Percentiles rank a stretch among this genome's conserved stretches.
Conservation (phyloP, 2,888 invertebrate genomes). For the Sturmia bella region DNA sequence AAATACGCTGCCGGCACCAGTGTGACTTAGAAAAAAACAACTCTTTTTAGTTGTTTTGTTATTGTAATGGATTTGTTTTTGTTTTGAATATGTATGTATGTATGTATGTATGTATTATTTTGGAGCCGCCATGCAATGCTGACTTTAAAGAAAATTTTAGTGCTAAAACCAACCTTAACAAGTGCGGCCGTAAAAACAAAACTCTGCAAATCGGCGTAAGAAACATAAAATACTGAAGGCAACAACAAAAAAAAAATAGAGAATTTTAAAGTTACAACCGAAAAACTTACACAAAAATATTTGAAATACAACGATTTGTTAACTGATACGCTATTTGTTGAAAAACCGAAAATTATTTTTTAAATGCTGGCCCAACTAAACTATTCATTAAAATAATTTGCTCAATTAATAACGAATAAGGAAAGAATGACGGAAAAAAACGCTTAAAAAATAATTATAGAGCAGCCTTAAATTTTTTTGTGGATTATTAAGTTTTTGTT, state of each 20-base stretch:
- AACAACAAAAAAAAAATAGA: neutral
- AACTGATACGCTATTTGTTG: slow-evolving; percentile 21
- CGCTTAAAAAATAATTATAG: slow-evolving; percentile 14
- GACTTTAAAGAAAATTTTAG: slow-evolving; percentile 62
- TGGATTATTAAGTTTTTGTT: neutral
- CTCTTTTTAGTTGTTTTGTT: slow-evolving; percentile 24
- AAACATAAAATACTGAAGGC: slow-evolving; percentile 22
- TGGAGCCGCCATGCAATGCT: slow-evolving; percentile 61
- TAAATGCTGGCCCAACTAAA: neutral
- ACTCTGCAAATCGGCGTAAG: slow-evolving; percentile 19
- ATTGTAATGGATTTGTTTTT: slow-evolving; percentile 20
- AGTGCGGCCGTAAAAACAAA: slow-evolving; percentile 64
- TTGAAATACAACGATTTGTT: slow-evolving; percentile 42
- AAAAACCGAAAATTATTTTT: neutral
- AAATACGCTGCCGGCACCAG: slow-evolving; percentile 15
- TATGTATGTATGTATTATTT: slow-evolving; percentile 17
- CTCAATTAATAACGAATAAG: slow-evolving; percentile 27
- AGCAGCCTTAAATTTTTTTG: neutral
- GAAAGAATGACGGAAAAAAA: neutral
- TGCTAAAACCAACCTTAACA: slow-evolving; percentile 64
- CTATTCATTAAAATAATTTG: slow-evolving; percentile 54
- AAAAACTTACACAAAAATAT: slow-evolving; percentile 10
- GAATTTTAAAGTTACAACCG: neutral
- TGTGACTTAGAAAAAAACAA: slow-evolving; percentile 29
- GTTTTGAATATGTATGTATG: slow-evolving; percentile 1